A percentile compares a stretch with the other conserved stretches of the same genome.
Evolutionary conservation across 1,140 invertebrate genomes (phyloP).

Genomic region (Cyclargus thomasi): DNA sequence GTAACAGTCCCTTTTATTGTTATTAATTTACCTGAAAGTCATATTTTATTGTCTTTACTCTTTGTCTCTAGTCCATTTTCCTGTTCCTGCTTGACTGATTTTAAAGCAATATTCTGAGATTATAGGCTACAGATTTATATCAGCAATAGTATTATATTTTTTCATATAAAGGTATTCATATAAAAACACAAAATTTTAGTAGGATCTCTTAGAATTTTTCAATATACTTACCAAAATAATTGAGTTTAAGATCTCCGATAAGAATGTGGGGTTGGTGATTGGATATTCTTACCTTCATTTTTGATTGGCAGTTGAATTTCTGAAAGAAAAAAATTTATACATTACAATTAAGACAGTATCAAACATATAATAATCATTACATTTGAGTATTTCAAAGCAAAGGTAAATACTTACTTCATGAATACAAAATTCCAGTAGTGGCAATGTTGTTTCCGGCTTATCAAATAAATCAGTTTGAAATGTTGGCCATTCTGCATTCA

Average conservation of each 20-base stretch:
- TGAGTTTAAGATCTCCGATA: constrained; percentile 85
- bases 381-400: constrained; percentile 25
- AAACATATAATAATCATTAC: constrained; percentile 5
- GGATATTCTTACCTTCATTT: constrained; percentile 78
- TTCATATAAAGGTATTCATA: too few species aligned
- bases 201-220: neutral
- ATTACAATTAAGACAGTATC: constrained; percentile 17
- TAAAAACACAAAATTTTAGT: too few species aligned
- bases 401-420: constrained; percentile 76
- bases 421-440: constrained; percentile 82
- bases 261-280: constrained; percentile 82
- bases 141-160: too few species aligned
- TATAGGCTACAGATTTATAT: too few species aligned
- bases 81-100: too few species aligned
- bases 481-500: constrained; percentile 76
- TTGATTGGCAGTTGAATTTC: constrained; percentile 69
- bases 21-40: constrained; percentile 85
- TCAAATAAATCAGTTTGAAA: constrained; percentile 81
- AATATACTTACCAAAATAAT: constrained; percentile 81
- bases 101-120: too few species aligned
- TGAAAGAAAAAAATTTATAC: constrained; percentile 51
- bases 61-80: neutral
- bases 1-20: constrained; percentile 91
- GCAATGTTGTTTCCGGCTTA: constrained; percentile 78
- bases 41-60: neutral